Evolutionary conservation across 2,113 vertebrate species (phyloP).

Genomic region (Brachypteracias leptosomus): DNA sequence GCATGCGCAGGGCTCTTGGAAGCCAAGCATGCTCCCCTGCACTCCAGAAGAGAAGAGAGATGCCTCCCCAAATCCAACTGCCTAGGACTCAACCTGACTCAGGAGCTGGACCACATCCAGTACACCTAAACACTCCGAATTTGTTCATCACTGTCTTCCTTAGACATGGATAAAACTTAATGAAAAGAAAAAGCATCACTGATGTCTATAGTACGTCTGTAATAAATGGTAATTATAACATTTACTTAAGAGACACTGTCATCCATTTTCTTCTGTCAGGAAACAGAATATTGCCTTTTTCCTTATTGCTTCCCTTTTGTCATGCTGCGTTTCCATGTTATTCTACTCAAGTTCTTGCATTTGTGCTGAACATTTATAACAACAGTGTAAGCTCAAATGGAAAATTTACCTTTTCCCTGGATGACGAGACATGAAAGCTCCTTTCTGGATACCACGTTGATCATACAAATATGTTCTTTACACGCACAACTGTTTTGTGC

Average conservation of each 20-base stretch:
- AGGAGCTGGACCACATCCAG: accelerated
- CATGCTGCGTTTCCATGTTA: not conserved
- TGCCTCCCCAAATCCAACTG: not conserved
- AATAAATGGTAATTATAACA: accelerated
- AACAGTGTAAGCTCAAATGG: not conserved
- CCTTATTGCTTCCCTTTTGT: not conserved
- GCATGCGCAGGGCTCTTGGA: not conserved
- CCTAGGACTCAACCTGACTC: not conserved
- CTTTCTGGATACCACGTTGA: not conserved
- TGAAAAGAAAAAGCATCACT: not conserved
- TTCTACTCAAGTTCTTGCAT: not conserved
- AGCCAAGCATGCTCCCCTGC: not conserved
- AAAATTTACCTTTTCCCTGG: not conserved
- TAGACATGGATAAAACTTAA: not conserved
- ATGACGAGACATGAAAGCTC: not conserved
- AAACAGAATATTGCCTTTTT: not conserved
- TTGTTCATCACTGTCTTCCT: not conserved
- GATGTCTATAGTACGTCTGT: not conserved
- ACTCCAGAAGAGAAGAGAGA: not conserved
- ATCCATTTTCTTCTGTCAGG: not conserved
- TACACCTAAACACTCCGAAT: not conserved
- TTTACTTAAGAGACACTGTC: not conserved
- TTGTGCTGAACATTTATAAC: conserved; percentile 5
- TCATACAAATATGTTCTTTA: not conserved
- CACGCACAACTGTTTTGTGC: not conserved